These are phyloP conservation scores for Halictus rubicundus DNA, from an alignment of 1,140 invertebrate species.

Conservation along the genomic window DNA sequence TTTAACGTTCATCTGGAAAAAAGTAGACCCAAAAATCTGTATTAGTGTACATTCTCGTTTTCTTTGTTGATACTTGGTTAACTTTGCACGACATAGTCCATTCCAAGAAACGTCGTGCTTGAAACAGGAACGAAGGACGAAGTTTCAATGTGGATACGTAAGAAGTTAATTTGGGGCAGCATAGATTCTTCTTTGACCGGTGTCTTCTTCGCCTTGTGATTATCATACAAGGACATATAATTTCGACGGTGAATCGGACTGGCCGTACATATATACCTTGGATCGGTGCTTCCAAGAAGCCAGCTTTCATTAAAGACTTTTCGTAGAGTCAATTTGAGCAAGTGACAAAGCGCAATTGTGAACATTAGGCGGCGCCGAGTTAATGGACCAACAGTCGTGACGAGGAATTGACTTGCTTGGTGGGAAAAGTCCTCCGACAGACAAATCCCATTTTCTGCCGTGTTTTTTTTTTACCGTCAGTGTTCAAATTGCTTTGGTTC, in stretches of 20 bases:
- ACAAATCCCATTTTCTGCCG: background rate
- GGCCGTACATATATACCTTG: background rate
- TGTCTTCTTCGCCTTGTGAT: background rate
- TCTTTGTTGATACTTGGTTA: no score
- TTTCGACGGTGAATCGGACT: background rate
- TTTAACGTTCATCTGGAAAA: no score
- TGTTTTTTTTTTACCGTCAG: background rate
- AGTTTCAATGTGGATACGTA: background rate
- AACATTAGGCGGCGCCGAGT: background rate
- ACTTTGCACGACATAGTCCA: no score
- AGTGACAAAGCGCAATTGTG: conserved; percentile 5
- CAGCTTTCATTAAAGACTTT: conserved; percentile 4
- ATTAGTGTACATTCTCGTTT: no score
- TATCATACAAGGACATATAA: conserved; percentile 3
- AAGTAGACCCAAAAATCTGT: no score
- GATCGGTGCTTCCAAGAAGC: background rate
- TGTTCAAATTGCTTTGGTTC: background rate
- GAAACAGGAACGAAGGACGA: background rate
- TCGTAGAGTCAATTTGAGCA: background rate
- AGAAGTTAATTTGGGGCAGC: background rate
- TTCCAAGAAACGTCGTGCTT: background rate
- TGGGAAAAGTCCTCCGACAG: background rate
- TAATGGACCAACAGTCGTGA: conserved; percentile 2
- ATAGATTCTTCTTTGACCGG: background rate
- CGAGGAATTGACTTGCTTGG: background rate